Evolutionary conservation across 2,797 vertebrate species (phyloP).

Genomic region (Sternotherus odoratus): DNA sequence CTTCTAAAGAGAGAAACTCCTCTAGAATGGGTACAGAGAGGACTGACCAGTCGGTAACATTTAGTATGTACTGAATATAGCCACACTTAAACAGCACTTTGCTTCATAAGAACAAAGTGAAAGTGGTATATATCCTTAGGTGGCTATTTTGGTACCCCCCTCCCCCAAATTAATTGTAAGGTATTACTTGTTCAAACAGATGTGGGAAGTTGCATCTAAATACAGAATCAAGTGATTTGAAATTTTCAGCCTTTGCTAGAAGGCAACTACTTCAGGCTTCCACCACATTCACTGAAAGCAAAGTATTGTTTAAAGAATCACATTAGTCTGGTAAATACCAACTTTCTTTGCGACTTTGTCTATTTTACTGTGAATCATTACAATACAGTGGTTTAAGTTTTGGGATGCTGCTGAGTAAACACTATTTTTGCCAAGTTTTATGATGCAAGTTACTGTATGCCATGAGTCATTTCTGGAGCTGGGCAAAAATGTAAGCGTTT

Average conservation of each 20-base stretch:
- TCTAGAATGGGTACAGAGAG: neutral
- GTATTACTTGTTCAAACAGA: neutral
- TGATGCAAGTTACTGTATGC: neutral
- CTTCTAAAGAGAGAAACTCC: too few relatives aligned
- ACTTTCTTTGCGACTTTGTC: neutral
- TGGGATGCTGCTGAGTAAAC: neutral
- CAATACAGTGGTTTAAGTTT: neutral
- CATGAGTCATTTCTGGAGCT: neutral
- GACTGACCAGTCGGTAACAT: neutral
- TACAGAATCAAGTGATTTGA: neutral
- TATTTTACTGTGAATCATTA: conserved; percentile 3
- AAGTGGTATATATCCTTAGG: neutral
- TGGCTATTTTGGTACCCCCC: neutral
- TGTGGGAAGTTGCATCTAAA: neutral
- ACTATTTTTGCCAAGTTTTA: neutral
- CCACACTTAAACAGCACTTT: neutral
- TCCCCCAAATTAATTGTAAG: neutral
- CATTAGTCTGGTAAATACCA: fast-evolving
- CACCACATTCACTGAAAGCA: neutral
- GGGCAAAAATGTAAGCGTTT: neutral
- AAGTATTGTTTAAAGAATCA: neutral
- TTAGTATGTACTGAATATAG: neutral
- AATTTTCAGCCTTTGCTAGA: neutral
- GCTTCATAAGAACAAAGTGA: neutral
- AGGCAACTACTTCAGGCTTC: conserved; percentile 3